Evolutionary conservation across 2,888 invertebrate genomes (phyloP), one percentile per base, ranked within the genome.

Genomic region (Lottia scabra): DNA sequence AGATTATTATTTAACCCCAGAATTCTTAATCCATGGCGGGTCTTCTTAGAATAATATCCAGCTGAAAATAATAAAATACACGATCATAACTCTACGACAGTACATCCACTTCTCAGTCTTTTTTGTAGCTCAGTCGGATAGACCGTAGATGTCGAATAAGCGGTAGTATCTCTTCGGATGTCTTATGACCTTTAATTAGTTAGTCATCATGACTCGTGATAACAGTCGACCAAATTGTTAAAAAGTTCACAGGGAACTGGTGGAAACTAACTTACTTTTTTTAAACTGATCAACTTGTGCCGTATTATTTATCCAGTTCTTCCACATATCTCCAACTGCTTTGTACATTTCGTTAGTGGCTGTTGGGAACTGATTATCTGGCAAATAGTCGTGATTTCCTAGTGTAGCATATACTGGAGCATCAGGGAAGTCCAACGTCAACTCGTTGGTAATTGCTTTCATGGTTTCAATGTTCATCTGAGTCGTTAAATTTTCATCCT

Each of bases 1-100:
- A 96, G 91, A 90, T 96, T 96, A 65, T 96, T 97, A 91, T 97
- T 97, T 78, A 97, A 91, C 26, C 94, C 95, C 76, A 97, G 93
- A 86, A 97, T 94, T 81, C 95, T 93, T 68, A 96, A 92, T 85
- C 94, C 94, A 87, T 94, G 93, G 79, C 38, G 4, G 10, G 94
- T 94, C 88, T 95, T 95, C 88, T 95, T 95, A 78, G 95, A 94
- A 91, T 97, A 97, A 91, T 95, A 97, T 68, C 96, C 96, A 87
- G 96, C 96, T 96, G 91, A 23, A 90, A 90, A 48, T 79, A 78
- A 76, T 76, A 45, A 19, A 68, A n/a, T n/a, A n/a, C n/a, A n/a
- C n/a, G n/a, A n/a, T n/a, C n/a, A n/a, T n/a, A n/a, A n/a, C n/a
- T n/a, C n/a, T n/a, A n/a, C n/a, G n/a, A n/a, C n/a, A n/a, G n/a